phyloP scores from a whole-genome alignment of 2,888 invertebrate species.

The Lasioglossum malachurum region DNA sequence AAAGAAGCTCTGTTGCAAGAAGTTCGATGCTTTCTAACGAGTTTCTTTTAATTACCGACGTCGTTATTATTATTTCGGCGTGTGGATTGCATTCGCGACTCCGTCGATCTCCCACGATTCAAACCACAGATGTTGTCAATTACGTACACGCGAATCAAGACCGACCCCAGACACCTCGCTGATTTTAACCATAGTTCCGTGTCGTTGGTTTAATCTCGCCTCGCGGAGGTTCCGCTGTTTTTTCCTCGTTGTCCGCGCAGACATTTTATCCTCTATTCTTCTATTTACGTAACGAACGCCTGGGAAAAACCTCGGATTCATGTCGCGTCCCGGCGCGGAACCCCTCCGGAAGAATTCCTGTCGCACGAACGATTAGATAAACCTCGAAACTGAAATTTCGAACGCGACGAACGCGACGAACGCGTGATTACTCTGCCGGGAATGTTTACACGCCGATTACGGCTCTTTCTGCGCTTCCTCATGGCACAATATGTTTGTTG shows the following conservation, averaged over 20 bases:
- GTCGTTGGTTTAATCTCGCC: neutral
- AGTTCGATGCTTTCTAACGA: neutral
- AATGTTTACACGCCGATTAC: neutral
- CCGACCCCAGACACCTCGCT: neutral
- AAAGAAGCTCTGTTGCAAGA: neutral
- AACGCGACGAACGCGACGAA: neutral
- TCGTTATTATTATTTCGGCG: neutral
- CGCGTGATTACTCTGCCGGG: neutral
- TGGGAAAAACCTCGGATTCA: conserved; percentile 23
- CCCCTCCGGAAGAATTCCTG: neutral
- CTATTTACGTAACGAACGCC: conserved; percentile 26
- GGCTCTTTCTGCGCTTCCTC: neutral
- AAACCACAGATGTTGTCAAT: neutral
- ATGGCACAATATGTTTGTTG: neutral
- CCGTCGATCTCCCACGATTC: neutral
- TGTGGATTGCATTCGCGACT: neutral
- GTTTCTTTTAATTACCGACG: conserved; percentile 1
- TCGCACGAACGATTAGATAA: conserved; percentile 5
- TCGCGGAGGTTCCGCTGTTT: neutral
- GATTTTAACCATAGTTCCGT: neutral
- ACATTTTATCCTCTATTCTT: neutral
- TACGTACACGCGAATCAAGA: neutral
- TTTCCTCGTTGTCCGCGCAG: neutral
- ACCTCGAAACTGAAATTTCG: conserved; percentile 5
- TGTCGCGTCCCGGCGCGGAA: neutral